Base-by-base conservation (phyloP, 1,140 invertebrate species). In the Venturia canescens region DNA sequence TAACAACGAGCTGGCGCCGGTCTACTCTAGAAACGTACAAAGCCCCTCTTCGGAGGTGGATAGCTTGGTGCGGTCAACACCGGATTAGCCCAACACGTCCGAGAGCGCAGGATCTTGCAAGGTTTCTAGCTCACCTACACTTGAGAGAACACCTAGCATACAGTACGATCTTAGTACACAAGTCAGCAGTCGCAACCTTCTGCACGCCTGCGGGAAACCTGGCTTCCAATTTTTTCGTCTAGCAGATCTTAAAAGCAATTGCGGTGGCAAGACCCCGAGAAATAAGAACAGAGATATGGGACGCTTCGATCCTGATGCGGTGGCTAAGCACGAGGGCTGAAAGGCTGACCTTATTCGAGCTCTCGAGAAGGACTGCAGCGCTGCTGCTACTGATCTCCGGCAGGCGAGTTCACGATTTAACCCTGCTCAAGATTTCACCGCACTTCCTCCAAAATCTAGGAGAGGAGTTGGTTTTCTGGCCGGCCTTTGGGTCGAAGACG, bases 401-500 rank as follows among this genome's bases (percentile, higher is more conserved):
- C 38, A 76, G 86, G 60, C 60, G 84, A 13, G 78, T 88, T 34
- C 87, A 88, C 53, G 87, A 88, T 66, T 71, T 89, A 5, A 88
- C 86, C 1, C 82, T 88, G 7, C 80, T 87, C 74, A 78, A 70
- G 44, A 83, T 79, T 23, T 82, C 74, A 18, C 4, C 50, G 53
- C 57, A 84, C 15, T 72, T 75, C 75, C 72, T 84, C 27, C 48
- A 38, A 29, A 79, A 84, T n/a, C 13, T 80, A 26, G 63, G 82
- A 16, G 77, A 83, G 16, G 80, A 82, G 53, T 78, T 88, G 23
- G 81, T 84, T 80, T 72, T 84, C 16, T 87, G 84, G 84, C 87
- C 87, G 60, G 63, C 13, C n/a, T 88, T 87, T 84, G 87, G 87
- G 0, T 89, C 85, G n/a, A 88, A 89, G 63, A 89, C 87, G 21